Conservation (phyloP, 1,140 invertebrate genomes). For the Nylanderia fulva region DNA sequence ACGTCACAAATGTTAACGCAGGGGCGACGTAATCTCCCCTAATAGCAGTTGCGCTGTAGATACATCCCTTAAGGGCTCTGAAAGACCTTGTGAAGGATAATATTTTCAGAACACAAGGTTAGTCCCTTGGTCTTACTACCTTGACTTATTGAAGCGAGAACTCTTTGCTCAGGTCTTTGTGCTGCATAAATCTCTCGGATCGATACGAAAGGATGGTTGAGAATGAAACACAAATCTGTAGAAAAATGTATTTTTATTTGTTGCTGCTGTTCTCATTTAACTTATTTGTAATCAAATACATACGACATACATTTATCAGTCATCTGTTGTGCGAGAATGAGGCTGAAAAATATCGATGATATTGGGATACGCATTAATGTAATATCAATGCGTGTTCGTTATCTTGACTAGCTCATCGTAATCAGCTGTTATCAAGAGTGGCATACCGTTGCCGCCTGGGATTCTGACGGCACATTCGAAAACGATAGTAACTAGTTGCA, state of each 20-base stretch:
- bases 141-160: slow-evolving; percentile 54
- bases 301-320: neutral
- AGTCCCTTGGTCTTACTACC: slow-evolving; percentile 41
- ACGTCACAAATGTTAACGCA: slow-evolving; percentile 32
- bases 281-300: neutral
- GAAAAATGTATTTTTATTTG: neutral
- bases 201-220: neutral
- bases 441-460: slow-evolving; percentile 48
- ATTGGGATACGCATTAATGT: neutral
- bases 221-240: neutral
- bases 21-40: slow-evolving; percentile 18
- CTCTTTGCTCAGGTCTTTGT: slow-evolving; percentile 18
- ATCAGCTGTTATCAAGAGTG: slow-evolving; percentile 73
- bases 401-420: slow-evolving; percentile 63
- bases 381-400: slow-evolving; percentile 24
- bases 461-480: slow-evolving; percentile 56
- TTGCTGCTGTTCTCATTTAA: neutral
- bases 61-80: slow-evolving; percentile 40
- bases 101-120: slow-evolving; percentile 60
- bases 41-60: slow-evolving; percentile 7
- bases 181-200: neutral
- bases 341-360: neutral
- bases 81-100: slow-evolving; percentile 32
- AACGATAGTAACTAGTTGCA: slow-evolving; percentile 51
- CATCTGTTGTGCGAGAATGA: neutral